phyloP scores from a whole-genome alignment of 2,113 vertebrate species.

The Mellivora capensis region DNA sequence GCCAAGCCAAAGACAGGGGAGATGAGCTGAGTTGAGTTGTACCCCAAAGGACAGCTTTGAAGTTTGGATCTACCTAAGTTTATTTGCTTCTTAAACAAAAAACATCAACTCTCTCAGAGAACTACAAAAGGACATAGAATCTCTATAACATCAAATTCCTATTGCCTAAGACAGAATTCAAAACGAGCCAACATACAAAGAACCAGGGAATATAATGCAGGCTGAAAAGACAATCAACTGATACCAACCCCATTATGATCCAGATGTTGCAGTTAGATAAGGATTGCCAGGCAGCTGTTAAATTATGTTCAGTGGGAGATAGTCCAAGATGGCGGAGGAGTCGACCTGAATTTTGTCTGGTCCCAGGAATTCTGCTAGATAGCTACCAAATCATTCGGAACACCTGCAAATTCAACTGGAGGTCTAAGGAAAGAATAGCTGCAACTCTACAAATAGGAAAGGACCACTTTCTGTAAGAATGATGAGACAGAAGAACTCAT shows the following conservation, averaged over 20 bases:
- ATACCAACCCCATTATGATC: background rate
- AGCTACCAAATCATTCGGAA: background rate
- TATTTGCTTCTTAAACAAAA: slow-evolving; percentile 21
- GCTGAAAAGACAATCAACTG: background rate
- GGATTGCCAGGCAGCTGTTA: background rate
- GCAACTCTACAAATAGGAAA: too few species aligned
- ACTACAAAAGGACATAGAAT: background rate
- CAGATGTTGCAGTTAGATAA: background rate
- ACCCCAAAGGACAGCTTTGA: background rate
- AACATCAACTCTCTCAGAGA: background rate
- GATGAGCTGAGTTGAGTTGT: background rate
- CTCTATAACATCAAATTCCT: background rate
- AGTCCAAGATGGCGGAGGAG: background rate
- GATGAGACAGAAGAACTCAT: too few species aligned
- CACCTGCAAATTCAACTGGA: background rate
- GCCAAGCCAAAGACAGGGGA: background rate
- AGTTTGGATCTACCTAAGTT: background rate
- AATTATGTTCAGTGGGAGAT: background rate
- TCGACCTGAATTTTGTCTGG: background rate
- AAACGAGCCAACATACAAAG: background rate
- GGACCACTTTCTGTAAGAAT: too few species aligned
- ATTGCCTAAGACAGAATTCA: background rate
- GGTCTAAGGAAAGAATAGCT: too few species aligned
- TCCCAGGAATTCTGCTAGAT: background rate
- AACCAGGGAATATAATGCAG: background rate